Conservation (phyloP, 2,888 invertebrate genomes). For the Ecdyonurus torrentis region DNA sequence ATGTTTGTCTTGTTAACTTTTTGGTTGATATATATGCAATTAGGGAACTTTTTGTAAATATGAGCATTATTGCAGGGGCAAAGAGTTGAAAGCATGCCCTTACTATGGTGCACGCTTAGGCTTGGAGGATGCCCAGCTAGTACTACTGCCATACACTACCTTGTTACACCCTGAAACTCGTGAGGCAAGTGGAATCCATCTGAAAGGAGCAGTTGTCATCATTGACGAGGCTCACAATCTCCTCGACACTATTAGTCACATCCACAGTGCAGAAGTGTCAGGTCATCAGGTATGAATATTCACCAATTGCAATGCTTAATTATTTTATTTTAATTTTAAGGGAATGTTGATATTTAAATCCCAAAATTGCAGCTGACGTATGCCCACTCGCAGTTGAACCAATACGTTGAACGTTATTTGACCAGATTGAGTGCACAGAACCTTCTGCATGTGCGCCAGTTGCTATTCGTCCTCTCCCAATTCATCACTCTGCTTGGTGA, state of each 20-base stretch:
- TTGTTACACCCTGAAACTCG: constrained; percentile 64
- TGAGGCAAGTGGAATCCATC: constrained; percentile 47
- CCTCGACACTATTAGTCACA: constrained; percentile 71
- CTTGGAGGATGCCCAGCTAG: constrained; percentile 62
- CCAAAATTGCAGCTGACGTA: constrained; percentile 30
- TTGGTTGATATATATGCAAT: too few species aligned
- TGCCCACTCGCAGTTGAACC: constrained; percentile 44
- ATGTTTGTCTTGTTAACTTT: too few species aligned
- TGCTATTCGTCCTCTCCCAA: constrained; percentile 57
- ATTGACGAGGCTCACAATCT: constrained; percentile 96
- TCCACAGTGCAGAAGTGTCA: constrained; percentile 61
- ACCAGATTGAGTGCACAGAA: constrained; percentile 60
- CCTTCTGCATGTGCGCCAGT: constrained; percentile 63
- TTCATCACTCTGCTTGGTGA: constrained; percentile 38
- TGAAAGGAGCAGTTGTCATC: constrained; percentile 65
- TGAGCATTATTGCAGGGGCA: constrained; percentile 40
- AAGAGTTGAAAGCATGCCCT: constrained; percentile 65
- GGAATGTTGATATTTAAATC: too few species aligned
- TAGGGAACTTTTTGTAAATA: too few species aligned
- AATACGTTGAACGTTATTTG: constrained; percentile 53
- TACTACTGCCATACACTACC: constrained; percentile 62
- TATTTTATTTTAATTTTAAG: too few species aligned
- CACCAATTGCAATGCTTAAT: too few species aligned
- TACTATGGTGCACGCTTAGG: constrained; percentile 83
- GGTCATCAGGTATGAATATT: constrained; percentile 45